Base-by-base conservation (phyloP, 1,140 invertebrate species). In the Drosophila funebris region DNA sequence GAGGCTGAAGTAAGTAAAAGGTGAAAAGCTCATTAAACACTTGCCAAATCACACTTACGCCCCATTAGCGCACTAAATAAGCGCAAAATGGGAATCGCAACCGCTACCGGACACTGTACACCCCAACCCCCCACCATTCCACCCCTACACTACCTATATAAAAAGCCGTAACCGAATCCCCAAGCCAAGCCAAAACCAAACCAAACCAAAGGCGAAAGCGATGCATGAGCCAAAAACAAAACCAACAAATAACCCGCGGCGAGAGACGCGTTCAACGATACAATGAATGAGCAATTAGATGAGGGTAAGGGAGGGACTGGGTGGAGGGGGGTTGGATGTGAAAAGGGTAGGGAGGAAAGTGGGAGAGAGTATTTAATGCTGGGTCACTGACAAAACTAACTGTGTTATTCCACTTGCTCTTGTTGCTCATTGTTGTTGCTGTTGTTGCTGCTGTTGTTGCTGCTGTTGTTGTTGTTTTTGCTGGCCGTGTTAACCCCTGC, bases 21-120 rank as follows among this genome's bases (percentile, higher is more conserved):
- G 64, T 83, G 70, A 61, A 83, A 87, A 88, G 83, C 83, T 87
- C 78, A 88, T 87, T 87, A 88, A 87, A 87, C 82, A 87, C 75
- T 87, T 78, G 78, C 82, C 48, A 68, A 88, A 87, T 87, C 78
- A 88, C 82, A 87, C 82, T 88, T 87, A 76, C 77, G 83, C 83
- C 78, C 82, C 78, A 87, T 87, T 87, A 87, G 82, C 71, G 61
- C 75, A 88, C 82, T 82, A 87, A 88, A 87, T 79, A 88, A 87
- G 78, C 82, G 83, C 73, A 87, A 78, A 88, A 83, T 61, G 68
- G 68, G 52, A 44, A 50, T 79, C 48, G 18, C 52, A 46, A 16
- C 43, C 20, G 13, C 11, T 9, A 9, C 0, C 22, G 13, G 4
- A 33, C 6, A 22, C 37, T 29, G 43, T 33, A 54, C 41, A 22